Evolutionary conservation across 2,113 vertebrate genomes (phyloP).

Genomic region (Plotosus lineatus): DNA sequence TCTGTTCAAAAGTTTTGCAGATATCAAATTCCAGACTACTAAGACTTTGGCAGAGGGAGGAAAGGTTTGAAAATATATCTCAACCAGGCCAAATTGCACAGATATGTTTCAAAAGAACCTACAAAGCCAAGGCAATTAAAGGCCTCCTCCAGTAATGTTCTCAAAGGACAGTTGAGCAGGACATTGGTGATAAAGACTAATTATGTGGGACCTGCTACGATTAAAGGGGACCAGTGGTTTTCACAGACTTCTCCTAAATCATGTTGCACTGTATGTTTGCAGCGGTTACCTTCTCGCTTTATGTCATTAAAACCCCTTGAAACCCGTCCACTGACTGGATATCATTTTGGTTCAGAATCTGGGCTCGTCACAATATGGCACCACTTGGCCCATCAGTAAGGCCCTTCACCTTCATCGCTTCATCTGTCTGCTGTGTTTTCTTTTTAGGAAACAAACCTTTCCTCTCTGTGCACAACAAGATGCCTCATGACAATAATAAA

Average conservation of each 20-base stretch:
- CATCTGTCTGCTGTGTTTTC: neutral
- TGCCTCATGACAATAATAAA: neutral
- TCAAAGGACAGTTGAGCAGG: constrained; percentile 53
- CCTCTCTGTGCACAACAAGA: neutral
- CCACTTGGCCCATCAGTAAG: neutral
- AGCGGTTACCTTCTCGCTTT: neutral
- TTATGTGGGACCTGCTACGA: constrained; percentile 53
- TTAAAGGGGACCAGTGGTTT: constrained; percentile 52
- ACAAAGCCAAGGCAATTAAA: constrained; percentile 53
- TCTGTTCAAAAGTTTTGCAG: neutral
- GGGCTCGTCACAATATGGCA: neutral
- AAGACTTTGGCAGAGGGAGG: constrained; percentile 3
- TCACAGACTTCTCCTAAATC: constrained; percentile 33
- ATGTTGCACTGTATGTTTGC: constrained; percentile 9
- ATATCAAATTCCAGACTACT: constrained; percentile 4
- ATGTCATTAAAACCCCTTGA: constrained; percentile 12
- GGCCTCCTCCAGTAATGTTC: constrained; percentile 45
- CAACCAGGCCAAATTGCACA: constrained; percentile 41
- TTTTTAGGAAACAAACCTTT: neutral
- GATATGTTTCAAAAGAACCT: constrained; percentile 23
- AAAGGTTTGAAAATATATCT: constrained; percentile 32
- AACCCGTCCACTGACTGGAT: neutral
- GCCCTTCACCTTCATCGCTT: neutral
- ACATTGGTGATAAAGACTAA: constrained; percentile 61
- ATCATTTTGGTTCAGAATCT: neutral